These are phyloP conservation scores for Heliothis subflexa DNA, from an alignment of 1,140 invertebrate genomes.

Conservation along the genomic window DNA sequence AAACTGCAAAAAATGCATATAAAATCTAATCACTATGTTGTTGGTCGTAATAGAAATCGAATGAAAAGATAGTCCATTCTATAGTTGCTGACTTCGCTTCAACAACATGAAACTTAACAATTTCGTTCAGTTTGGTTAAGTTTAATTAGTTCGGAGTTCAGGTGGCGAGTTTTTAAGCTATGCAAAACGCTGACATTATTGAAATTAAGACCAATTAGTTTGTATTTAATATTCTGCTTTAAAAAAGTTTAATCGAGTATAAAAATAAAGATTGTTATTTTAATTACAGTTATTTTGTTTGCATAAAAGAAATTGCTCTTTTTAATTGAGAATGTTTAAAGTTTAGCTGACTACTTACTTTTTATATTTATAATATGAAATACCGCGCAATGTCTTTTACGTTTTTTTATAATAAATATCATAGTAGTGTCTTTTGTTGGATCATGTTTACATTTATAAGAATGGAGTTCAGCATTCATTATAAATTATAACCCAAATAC, in stretches of 20 bases:
- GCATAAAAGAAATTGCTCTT: too few relatives aligned
- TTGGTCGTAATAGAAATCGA: constrained; percentile 11
- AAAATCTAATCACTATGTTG: background rate
- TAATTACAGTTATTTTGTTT: background rate
- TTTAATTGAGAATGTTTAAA: too few relatives aligned
- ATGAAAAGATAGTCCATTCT: constrained; percentile 8
- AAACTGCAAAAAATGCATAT: background rate
- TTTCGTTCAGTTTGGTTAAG: constrained; percentile 36
- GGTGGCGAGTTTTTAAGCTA: constrained; percentile 44
- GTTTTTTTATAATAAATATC: too few relatives aligned
- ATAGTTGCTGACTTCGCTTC: constrained; percentile 3
- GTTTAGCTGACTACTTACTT: too few relatives aligned
- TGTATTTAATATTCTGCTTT: constrained; percentile 1
- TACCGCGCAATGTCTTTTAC: too few relatives aligned
- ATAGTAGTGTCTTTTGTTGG: too few relatives aligned
- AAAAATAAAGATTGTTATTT: background rate
- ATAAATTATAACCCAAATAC: too few relatives aligned
- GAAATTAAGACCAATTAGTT: constrained; percentile 32
- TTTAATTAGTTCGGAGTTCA: constrained; percentile 40
- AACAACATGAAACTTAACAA: constrained; percentile 27
- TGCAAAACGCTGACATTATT: constrained; percentile 38
- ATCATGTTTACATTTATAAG: too few relatives aligned
- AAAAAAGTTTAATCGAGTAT: constrained; percentile 1
- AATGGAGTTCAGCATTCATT: too few relatives aligned
- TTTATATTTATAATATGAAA: too few relatives aligned